A percentile compares a stretch with the other conserved stretches of the same genome.
Evolutionary conservation across 64 coral and sea anemone species (phyloP).

Genomic region (Platygyra sinensis): DNA sequence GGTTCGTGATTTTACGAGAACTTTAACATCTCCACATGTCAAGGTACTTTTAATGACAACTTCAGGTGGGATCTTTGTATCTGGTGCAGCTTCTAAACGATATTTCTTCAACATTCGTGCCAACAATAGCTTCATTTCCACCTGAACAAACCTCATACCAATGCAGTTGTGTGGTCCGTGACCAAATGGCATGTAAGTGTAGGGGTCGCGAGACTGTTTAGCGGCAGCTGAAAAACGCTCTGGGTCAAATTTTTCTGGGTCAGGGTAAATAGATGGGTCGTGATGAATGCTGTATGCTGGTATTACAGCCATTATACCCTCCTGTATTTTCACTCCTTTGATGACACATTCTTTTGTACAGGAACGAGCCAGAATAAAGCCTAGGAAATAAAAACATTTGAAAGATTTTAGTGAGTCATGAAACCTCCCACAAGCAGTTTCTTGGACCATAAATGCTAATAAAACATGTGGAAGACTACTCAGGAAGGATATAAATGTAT

Average conservation of each 20-base stretch:
- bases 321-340: constrained; percentile 12
- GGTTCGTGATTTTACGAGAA: not conserved
- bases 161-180: constrained; percentile 56
- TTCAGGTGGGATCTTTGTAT: constrained; percentile 51
- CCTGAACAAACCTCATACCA: constrained; percentile 51
- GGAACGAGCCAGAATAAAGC: constrained; percentile 1
- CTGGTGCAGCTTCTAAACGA: not conserved
- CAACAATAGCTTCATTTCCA: constrained; percentile 59
- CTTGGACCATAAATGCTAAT: too few relatives aligned
- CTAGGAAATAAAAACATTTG: not conserved
- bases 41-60: not conserved
- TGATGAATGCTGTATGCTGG: constrained; percentile 44
- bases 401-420: not conserved
- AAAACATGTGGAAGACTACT: too few relatives aligned
- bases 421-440: not conserved
- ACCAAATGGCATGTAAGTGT: constrained; percentile 42
- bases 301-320: not conserved
- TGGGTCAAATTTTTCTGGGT: constrained; percentile 52
- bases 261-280: constrained; percentile 13
- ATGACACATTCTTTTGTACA: constrained; percentile 39
- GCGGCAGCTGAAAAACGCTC: constrained; percentile 32
- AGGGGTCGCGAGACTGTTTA: constrained; percentile 20
- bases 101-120: constrained; percentile 40
- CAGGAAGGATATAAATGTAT: too few relatives aligned
- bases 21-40: not conserved